Conservation (phyloP, 2,113 vertebrate species). For the Scartelaos histophorus region DNA sequence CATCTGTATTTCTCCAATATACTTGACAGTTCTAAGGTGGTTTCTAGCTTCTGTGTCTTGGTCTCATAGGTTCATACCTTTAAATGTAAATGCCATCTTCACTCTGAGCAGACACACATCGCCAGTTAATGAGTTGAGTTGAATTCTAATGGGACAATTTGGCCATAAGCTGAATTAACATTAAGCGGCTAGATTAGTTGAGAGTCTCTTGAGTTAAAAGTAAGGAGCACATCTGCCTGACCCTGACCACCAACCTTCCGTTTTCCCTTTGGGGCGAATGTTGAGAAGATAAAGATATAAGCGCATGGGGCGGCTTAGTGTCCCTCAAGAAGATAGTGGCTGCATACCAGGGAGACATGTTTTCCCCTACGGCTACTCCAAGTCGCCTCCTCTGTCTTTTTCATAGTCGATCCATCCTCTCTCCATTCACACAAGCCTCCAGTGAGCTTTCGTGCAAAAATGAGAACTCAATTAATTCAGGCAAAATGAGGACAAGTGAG, state of each 20-base stretch:
- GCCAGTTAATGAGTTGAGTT: constrained; percentile 14
- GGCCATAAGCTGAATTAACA: constrained; percentile 32
- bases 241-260: constrained; percentile 52
- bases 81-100: neutral
- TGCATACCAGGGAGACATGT: constrained; percentile 50
- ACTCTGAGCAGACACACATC: neutral
- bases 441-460: constrained; percentile 69
- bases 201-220: constrained; percentile 26
- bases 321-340: constrained; percentile 57
- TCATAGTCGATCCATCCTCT: constrained; percentile 38
- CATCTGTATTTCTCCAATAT: neutral
- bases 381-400: constrained; percentile 48
- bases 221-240: constrained; percentile 47
- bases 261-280: constrained; percentile 50
- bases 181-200: constrained; percentile 55
- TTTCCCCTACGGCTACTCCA: constrained; percentile 51
- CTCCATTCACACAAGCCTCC: constrained; percentile 52
- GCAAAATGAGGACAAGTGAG: constrained; percentile 66
- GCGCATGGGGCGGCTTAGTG: constrained; percentile 40
- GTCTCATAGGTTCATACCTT: neutral
- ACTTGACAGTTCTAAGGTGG: neutral
- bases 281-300: constrained; percentile 67
- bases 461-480: constrained; percentile 80
- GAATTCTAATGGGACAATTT: constrained; percentile 9
- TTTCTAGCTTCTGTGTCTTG: neutral